phyloP scores from a whole-genome alignment of 2,113 vertebrate genomes.

The Clupea harengus region DNA sequence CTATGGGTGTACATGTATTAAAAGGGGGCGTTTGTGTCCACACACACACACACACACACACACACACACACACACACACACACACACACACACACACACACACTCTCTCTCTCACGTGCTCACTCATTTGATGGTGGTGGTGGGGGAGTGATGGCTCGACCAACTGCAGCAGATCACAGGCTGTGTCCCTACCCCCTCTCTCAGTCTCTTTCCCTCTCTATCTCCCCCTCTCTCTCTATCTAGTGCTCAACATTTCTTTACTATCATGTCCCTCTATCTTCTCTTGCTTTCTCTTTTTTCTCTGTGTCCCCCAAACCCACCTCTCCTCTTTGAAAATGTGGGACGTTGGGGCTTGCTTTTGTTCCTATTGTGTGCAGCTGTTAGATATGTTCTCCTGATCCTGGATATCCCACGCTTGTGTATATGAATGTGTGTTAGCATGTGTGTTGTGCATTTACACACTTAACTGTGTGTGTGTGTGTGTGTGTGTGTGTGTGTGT shows the following conservation, averaged over 20 bases:
- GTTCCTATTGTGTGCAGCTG: constrained; percentile 52
- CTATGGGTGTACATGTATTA: neutral
- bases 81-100: neutral
- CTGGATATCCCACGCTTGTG: constrained; percentile 11
- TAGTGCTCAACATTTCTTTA: neutral
- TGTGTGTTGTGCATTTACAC: neutral
- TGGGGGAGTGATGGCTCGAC: neutral
- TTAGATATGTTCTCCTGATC: constrained; percentile 25
- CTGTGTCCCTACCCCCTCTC: neutral
- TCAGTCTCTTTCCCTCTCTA: neutral
- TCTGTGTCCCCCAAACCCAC: neutral
- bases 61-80: constrained; percentile 14
- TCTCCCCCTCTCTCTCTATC: neutral
- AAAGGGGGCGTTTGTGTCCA: neutral
- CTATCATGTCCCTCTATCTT: neutral
- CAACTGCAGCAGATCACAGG: neutral
- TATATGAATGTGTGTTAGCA: neutral
- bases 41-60: neutral
- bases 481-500: neutral
- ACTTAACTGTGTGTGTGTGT: neutral
- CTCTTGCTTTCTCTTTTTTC: neutral
- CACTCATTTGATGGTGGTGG: neutral
- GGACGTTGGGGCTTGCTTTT: neutral
- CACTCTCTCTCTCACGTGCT: neutral
- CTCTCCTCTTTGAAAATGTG: neutral